phyloP scores from a whole-genome alignment of 2,888 invertebrate species.

The Brenthis hecate region DNA sequence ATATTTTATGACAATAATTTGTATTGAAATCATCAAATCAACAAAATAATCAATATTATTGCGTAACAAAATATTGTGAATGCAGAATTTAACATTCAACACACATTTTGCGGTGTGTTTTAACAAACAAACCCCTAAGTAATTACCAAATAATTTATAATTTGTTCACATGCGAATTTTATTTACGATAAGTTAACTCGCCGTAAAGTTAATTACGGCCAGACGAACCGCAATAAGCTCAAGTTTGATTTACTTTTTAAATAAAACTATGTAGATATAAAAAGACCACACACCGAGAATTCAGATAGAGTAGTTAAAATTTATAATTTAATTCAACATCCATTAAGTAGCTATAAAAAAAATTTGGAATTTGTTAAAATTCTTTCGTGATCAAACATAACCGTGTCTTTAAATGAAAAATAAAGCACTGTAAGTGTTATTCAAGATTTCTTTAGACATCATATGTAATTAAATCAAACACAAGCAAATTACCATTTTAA shows the following conservation, averaged over 20 bases:
- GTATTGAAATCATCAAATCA: background rate
- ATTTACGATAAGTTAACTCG: slow-evolving; percentile 46
- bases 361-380: slow-evolving; percentile 24
- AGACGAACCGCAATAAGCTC: slow-evolving; percentile 15
- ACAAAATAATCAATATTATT: slow-evolving; percentile 16
- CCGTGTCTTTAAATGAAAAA: background rate
- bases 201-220: slow-evolving; percentile 34
- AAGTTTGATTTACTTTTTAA: slow-evolving; percentile 23
- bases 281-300: slow-evolving; percentile 48
- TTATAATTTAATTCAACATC: slow-evolving; percentile 41
- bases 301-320: slow-evolving; percentile 30
- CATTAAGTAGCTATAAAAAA: slow-evolving; percentile 36
- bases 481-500: slow-evolving; percentile 18
- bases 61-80: slow-evolving; percentile 20
- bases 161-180: slow-evolving; percentile 34
- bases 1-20: background rate
- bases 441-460: background rate
- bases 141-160: slow-evolving; percentile 38
- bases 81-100: slow-evolving; percentile 26
- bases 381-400: slow-evolving; percentile 19
- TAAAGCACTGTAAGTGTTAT: background rate
- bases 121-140: slow-evolving; percentile 28
- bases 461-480: slow-evolving; percentile 16
- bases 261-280: slow-evolving; percentile 32
- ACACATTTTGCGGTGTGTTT: slow-evolving; percentile 25